Conservation (phyloP, 2,113 vertebrate species). For the Microtus richardsoni region DNA sequence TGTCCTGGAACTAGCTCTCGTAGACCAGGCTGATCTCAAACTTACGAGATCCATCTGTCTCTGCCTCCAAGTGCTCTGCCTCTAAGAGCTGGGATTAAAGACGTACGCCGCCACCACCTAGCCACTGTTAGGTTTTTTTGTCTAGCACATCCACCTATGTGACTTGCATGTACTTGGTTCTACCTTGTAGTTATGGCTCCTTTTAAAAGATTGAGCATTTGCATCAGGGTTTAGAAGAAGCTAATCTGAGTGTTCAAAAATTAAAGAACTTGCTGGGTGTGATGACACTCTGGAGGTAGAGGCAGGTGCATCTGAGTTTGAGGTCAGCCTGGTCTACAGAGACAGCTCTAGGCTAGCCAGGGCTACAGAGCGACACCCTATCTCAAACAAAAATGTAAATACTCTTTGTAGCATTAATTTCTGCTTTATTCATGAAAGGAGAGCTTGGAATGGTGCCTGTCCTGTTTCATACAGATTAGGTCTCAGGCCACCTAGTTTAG, state of each 20-base stretch:
- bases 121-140: constrained; percentile 28
- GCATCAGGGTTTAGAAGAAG: constrained; percentile 4
- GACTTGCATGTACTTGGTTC: neutral
- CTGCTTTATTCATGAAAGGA: neutral
- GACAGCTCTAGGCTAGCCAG: neutral
- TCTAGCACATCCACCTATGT: neutral
- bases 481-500: neutral
- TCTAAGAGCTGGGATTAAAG: no score
- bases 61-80: no score
- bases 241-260: constrained; percentile 24
- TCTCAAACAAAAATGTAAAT: constrained; percentile 9
- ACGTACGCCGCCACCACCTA: rapidly evolving
- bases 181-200: neutral
- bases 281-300: neutral
- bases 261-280: neutral
- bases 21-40: no score
- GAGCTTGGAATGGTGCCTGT: neutral
- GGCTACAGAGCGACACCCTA: neutral
- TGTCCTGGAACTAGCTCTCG: no score
- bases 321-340: neutral
- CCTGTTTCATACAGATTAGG: neutral
- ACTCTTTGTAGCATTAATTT: neutral
- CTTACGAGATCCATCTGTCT: no score
- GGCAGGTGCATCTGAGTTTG: neutral
- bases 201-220: constrained; percentile 35